Evolutionary conservation across 2,113 vertebrate species (phyloP), one percentile per base, ranked within the genome.

Genomic region (Anhinga rufa): DNA sequence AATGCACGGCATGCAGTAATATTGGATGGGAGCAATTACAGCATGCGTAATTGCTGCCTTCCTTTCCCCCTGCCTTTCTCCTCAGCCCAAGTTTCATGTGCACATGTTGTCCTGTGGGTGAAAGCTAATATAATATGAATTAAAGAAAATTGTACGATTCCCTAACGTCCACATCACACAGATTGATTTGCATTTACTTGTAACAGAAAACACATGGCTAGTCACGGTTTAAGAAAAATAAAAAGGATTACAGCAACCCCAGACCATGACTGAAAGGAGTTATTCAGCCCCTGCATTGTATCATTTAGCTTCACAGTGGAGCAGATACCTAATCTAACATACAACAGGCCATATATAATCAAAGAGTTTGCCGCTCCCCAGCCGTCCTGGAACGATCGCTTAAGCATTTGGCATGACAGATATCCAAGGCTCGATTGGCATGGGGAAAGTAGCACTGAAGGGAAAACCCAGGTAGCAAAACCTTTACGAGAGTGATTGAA

Each of bases 261-360:
- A 95, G 90, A 97, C 94, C 97, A 91, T 94, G 96, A 96, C 97
- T 93, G 94, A 95, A 97, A 96, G 82, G 84, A 97, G 93, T 90
- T 93, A 92, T 68, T 89, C 96, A 97, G 80, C 96, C 92, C 90
- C 88, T 95, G 90, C 68, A 94, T 92, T 95, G 92, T 95, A 88
- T 92, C 91, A 71, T 97, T 96, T 96, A 94, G 91, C 77, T 97
- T 95, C 95, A 96, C 94, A 97, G 95, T 81, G 94, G 78, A 97
- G 92, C 92, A 97, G 95, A 97, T 97, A 96, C 92, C 92, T 97
- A 97, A 98, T 97, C 95, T 97, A 92, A 97, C 95, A 98, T 97
- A 95, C 90, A 97, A 89, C 89, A 93, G 96, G 85, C 91, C 88
- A 97, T 96, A 93, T 95, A 91, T 98, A 97, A 96, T 92, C 85